Evolutionary conservation across 2,888 invertebrate genomes (phyloP), one percentile per base, ranked within the genome.

Genomic region (Hylaea fasciaria): DNA sequence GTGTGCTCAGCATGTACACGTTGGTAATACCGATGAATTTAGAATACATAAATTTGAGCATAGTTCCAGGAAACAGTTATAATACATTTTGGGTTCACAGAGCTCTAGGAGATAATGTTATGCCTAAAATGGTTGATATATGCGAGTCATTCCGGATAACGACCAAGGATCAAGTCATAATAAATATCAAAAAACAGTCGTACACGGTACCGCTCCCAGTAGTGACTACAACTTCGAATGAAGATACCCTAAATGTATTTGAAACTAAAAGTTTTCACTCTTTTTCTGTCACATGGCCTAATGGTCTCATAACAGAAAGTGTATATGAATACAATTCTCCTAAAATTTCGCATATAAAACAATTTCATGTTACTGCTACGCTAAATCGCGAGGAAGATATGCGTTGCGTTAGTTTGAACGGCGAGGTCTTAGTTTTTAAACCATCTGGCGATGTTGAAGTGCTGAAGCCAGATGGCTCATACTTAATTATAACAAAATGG

Each of bases 381-480:
- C 55, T 71, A 3, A 40, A 81, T 39, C 48, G 74, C 2, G 71
- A 83, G 49, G 91, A 91, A 80, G 81, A 85, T 41, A 85, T 84
- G 83, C 82, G 91, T 44, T 90, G 88, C 68, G 80, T 89, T 40
- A 88, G 83, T 75, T 76, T 87, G 45, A 82, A 86, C 37, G 92
- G 91, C 0, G 92, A 92, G 75, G 88, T 91, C 10, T 68, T 91
- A 29, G 74, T 91, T 68, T 92, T 89, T 70, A 85, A 78, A 73
- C 62, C 40, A 11, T 80, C 78, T 7, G 85, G 85, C 7, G 61
- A 77, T 0, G 77, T 92, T 44, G 84, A 89, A 70, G 78, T 91
- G 13, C 65, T 89, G 1, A 78, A 73, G 59, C 83, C 91, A 16
- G 85, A 90, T 71, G 85, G 88, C 44, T 77, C 86, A 12, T 81